Evolutionary conservation across 2,797 vertebrate species (phyloP).

Genomic region (Aphelocoma californica): DNA sequence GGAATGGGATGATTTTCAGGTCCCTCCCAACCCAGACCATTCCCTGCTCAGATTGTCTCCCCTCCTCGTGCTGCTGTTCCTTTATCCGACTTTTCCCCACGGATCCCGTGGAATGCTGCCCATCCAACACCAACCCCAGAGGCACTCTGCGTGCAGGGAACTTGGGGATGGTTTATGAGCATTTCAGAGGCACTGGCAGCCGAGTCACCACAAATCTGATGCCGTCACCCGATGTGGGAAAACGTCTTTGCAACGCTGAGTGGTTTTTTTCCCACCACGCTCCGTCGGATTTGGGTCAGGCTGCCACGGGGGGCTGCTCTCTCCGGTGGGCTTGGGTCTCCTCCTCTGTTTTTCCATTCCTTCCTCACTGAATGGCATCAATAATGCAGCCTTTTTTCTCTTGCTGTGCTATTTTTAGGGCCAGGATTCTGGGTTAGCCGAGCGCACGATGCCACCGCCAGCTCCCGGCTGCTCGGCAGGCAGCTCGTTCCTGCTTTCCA

Average conservation of each 20-base stretch:
- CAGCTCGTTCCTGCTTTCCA: not conserved
- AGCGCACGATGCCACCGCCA: not conserved
- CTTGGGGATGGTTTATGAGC: not conserved
- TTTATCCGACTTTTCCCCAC: accelerated
- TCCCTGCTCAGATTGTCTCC: accelerated
- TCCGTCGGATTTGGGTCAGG: constrained; percentile 55
- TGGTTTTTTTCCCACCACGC: accelerated
- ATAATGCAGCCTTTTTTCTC: constrained; percentile 21
- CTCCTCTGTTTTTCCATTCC: not conserved
- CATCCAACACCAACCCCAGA: accelerated
- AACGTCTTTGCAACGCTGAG: accelerated
- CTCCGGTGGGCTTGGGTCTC: not conserved
- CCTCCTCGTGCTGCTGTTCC: not conserved
- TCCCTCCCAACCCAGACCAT: not conserved
- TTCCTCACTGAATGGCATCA: not conserved
- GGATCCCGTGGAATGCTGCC: accelerated
- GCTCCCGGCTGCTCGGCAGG: not conserved
- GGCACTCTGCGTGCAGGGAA: accelerated
- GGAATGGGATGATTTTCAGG: not conserved
- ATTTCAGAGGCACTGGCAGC: not conserved
- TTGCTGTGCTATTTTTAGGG: constrained; percentile 47
- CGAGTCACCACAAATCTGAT: not conserved
- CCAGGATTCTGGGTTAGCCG: not conserved
- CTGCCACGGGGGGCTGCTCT: not conserved
- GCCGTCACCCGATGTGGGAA: not conserved